A percentile compares a stretch with the other conserved stretches of the same genome.
phyloP scores from a whole-genome alignment of 2,888 invertebrate genomes.

The Tetropium fuscum region DNA sequence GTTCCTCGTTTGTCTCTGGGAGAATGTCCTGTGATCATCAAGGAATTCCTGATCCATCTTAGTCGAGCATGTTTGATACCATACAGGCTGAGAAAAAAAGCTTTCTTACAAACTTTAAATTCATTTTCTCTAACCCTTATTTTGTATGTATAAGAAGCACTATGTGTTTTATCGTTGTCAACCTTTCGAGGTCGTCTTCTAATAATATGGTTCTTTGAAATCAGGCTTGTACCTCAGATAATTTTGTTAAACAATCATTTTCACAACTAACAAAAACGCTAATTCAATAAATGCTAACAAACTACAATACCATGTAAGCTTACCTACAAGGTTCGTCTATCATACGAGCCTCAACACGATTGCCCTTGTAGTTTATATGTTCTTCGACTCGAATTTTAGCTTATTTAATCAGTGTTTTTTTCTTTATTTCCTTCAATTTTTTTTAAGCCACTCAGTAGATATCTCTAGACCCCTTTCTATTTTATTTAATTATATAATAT shows the following conservation, averaged over 20 bases:
- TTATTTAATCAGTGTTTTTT: background rate
- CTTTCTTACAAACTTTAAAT: no score
- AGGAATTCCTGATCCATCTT: conserved; percentile 21
- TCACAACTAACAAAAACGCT: background rate
- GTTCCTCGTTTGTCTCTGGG: conserved; percentile 25
- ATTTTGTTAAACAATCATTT: no score
- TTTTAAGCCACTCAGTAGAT: background rate
- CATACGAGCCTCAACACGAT: background rate
- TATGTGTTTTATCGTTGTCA: no score
- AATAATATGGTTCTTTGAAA: no score
- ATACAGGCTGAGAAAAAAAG: no score
- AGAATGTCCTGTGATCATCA: conserved; percentile 29
- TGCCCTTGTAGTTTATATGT: background rate
- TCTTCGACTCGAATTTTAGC: background rate
- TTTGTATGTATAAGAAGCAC: no score
- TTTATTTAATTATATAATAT: background rate
- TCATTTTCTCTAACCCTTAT: no score
- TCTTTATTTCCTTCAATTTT: no score
- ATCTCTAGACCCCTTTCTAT: background rate
- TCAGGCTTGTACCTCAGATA: no score
- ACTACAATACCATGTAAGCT: background rate
- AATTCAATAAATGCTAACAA: background rate
- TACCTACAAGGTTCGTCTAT: background rate
- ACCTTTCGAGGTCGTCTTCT: no score
- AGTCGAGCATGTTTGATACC: background rate